These are phyloP conservation scores for Harpagifer antarcticus DNA, from an alignment of 2,797 vertebrate species.

Conservation along the genomic window DNA sequence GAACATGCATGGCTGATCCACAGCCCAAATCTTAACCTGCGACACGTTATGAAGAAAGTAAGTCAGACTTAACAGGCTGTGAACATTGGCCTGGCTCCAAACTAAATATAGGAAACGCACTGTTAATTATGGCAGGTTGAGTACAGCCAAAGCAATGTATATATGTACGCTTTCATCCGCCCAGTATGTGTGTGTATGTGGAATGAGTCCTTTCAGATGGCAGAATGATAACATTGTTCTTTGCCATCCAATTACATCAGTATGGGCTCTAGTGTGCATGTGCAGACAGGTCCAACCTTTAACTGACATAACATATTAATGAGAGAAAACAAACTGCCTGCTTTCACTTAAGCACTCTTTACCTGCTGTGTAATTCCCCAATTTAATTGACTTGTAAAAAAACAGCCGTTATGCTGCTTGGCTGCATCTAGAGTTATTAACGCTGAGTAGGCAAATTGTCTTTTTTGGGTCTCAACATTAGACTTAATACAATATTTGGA, in stretches of 20 bases:
- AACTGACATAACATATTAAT: conserved; percentile 39
- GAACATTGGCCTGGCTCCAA: conserved; percentile 64
- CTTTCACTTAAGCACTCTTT: neutral
- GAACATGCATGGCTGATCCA: conserved; percentile 53
- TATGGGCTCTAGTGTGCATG: conserved; percentile 24
- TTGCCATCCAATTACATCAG: conserved; percentile 39
- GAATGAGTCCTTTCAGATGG: conserved; percentile 40
- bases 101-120: conserved; percentile 65
- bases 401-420: neutral
- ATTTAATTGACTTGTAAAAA: neutral
- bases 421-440: neutral
- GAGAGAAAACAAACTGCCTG: conserved; percentile 37
- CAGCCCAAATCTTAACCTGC: conserved; percentile 50
- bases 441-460: neutral
- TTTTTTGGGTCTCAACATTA: neutral
- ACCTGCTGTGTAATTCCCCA: conserved; percentile 7
- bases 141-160: conserved; percentile 35
- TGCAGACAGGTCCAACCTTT: conserved; percentile 40
- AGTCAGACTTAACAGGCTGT: conserved; percentile 55
- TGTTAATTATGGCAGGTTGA: conserved; percentile 67
- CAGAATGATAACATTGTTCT: conserved; percentile 62
- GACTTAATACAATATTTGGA: too few relatives aligned
- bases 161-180: conserved; percentile 55
- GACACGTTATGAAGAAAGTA: conserved; percentile 51
- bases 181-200: conserved; percentile 8